A percentile compares a stretch with the other conserved stretches of the same genome.
Conservation (phyloP, 2,888 invertebrate species). For the Drosophila imparisetae region DNA sequence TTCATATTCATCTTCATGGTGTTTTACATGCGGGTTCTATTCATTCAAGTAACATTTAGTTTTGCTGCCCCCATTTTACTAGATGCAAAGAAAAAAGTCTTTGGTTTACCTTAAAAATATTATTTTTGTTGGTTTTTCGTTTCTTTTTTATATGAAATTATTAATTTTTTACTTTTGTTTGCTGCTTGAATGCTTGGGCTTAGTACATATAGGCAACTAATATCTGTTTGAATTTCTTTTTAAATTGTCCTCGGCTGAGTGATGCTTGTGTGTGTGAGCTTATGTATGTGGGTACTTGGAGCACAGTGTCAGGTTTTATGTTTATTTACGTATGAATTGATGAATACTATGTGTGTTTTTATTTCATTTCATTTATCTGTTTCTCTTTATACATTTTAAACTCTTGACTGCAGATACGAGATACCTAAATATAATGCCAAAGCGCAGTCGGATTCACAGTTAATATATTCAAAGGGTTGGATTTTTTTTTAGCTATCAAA, state of each 20-base stretch:
- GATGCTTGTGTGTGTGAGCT: conserved; percentile 25
- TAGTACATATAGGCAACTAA: conserved; percentile 74
- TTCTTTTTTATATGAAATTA: conserved; percentile 13
- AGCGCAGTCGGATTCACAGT: conserved; percentile 35
- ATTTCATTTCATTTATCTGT: conserved; percentile 16
- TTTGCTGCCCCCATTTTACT: conserved; percentile 54
- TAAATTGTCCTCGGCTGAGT: conserved; percentile 42
- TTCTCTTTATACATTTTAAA: conserved; percentile 28
- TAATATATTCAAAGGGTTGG: not conserved
- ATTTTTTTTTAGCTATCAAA: conserved; percentile 6
- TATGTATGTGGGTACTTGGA: conserved; percentile 41
- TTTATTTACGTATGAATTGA: conserved; percentile 67
- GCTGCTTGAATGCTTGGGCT: conserved; percentile 52
- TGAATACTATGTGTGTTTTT: conserved; percentile 47
- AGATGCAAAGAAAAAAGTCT: conserved; percentile 84
- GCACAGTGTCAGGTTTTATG: conserved; percentile 33
- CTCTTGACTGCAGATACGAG: conserved; percentile 5
- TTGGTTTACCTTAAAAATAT: conserved; percentile 83
- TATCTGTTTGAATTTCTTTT: conserved; percentile 41
- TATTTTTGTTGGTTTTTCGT: conserved; percentile 35
- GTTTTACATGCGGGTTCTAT: conserved; percentile 22
- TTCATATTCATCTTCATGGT: conserved; percentile 19
- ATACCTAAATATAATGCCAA: conserved; percentile 38
- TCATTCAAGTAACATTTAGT: conserved; percentile 58
- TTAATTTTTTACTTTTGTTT: conserved; percentile 17